Evolutionary conservation across 2,888 invertebrate species (phyloP).

Genomic region (Miltochrista miniata): DNA sequence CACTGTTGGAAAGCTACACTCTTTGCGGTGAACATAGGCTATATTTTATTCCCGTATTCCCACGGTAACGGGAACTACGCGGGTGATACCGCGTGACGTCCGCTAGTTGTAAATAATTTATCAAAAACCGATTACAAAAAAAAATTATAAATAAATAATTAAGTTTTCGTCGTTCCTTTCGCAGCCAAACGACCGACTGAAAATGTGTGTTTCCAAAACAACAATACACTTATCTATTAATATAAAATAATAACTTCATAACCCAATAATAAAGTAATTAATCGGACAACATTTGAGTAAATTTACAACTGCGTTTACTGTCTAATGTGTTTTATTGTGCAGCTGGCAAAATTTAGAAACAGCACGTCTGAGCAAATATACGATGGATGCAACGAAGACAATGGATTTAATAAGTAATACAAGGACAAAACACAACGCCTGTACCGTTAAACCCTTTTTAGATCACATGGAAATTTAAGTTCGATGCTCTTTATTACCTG

Average conservation of each 20-base stretch:
- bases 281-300: constrained; percentile 19
- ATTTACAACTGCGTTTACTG: constrained; percentile 4
- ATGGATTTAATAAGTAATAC: constrained; percentile 18
- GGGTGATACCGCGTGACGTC: too few relatives aligned
- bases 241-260: background rate
- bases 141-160: too few relatives aligned
- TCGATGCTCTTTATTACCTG: constrained; percentile 1
- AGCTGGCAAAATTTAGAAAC: background rate
- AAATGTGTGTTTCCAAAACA: too few relatives aligned
- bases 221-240: too few relatives aligned
- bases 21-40: too few relatives aligned
- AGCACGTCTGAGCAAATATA: constrained; percentile 14
- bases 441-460: constrained; percentile 12
- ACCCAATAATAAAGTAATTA: background rate
- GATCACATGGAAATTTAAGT: constrained; percentile 8
- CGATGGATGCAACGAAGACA: constrained; percentile 17
- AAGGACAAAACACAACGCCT: constrained; percentile 16
- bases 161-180: too few relatives aligned
- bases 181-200: too few relatives aligned
- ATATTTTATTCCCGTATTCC: too few relatives aligned
- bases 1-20: too few relatives aligned
- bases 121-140: too few relatives aligned
- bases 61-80: too few relatives aligned
- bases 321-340: background rate
- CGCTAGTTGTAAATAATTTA: too few relatives aligned